Conservation (phyloP, 2,113 vertebrate genomes). For the Rattus norvegicus region DNA sequence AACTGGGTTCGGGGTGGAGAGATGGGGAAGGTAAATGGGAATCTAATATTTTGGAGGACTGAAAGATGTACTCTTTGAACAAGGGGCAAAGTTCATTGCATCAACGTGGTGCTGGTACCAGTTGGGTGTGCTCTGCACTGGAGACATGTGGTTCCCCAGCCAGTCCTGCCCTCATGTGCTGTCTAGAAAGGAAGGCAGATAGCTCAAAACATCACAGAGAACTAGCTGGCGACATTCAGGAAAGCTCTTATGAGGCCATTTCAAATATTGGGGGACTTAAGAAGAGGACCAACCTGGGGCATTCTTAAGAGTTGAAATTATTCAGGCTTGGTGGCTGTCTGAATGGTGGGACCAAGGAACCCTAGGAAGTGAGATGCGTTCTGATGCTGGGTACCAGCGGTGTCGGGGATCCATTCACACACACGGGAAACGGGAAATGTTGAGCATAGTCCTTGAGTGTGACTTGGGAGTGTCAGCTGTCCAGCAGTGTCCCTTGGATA, state of each 20-base stretch:
- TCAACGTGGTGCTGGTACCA: background rate
- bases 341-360: background rate
- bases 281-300: background rate
- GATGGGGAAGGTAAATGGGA: background rate
- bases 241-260: background rate
- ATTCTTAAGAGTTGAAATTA: background rate
- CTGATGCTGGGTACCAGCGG: rapidly evolving
- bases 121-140: background rate
- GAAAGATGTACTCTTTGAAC: background rate
- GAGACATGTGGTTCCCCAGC: background rate
- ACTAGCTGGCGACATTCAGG: background rate
- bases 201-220: background rate
- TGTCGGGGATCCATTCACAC: rapidly evolving
- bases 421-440: no score
- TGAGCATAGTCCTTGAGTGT: background rate
- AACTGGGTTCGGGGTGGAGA: background rate
- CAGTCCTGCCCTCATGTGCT: background rate
- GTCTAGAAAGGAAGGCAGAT: background rate
- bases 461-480: background rate
- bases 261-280: background rate
- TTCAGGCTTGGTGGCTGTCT: background rate
- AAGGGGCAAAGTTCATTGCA: background rate
- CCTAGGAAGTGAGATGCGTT: background rate
- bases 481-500: background rate
- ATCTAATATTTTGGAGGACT: background rate